Conservation (phyloP, 2,113 vertebrate species). For the Spilogale gracilis region DNA sequence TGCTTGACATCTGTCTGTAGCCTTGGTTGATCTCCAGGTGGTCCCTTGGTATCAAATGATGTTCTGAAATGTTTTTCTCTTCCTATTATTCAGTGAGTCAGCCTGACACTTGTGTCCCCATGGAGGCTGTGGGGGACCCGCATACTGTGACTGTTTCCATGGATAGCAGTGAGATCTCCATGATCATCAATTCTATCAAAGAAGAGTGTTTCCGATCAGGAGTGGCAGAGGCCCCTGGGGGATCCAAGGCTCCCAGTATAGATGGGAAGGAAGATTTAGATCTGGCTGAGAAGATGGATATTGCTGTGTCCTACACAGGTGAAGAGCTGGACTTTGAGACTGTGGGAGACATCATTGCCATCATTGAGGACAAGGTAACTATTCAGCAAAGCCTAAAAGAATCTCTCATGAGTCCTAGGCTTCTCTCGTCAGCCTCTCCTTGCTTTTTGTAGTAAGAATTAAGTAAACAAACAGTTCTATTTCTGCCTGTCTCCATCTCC, state of each 20-base stretch:
- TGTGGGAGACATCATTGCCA: conserved; percentile 98
- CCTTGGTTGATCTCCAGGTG: conserved; percentile 48
- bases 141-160: conserved; percentile 91
- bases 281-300: conserved; percentile 95
- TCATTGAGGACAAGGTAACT: conserved; percentile 99
- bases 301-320: conserved; percentile 96
- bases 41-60: conserved; percentile 64
- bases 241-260: conserved; percentile 91
- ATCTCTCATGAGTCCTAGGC: conserved; percentile 43
- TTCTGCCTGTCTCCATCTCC: conserved; percentile 37
- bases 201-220: conserved; percentile 90
- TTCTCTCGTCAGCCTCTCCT: conserved; percentile 48
- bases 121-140: conserved; percentile 89
- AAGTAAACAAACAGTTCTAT: conserved; percentile 12
- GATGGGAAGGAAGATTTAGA: conserved; percentile 94
- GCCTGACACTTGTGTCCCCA: conserved; percentile 88
- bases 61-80: conserved; percentile 83
- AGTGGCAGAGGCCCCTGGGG: conserved; percentile 86
- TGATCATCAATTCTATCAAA: conserved; percentile 93
- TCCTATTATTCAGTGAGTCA: conserved; percentile 87
- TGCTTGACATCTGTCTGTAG: conserved; percentile 68
- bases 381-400: conserved; percentile 41
- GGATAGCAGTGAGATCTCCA: conserved; percentile 92
- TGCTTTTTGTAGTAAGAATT: conserved; percentile 41
- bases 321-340: conserved; percentile 97